Base-by-base conservation (phyloP, 1,140 invertebrate genomes). In the Babylonia areolata region DNA sequence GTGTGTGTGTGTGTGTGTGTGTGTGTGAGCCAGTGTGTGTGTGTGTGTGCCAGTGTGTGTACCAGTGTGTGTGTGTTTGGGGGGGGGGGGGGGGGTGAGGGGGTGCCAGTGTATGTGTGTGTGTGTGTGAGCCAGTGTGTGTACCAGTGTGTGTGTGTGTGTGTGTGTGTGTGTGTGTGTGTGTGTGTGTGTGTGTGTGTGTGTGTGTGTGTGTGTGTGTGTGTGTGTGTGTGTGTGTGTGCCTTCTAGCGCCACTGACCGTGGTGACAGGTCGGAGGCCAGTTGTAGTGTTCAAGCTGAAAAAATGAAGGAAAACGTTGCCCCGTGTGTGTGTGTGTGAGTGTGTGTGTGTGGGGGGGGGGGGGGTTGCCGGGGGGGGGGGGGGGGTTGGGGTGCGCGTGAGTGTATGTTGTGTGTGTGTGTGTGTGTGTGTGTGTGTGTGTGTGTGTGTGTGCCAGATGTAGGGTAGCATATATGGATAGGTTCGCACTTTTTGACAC, bases 151-250 rank as follows among this genome's bases (percentile, higher is more conserved):
- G n/a, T 20, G 73, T 39, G 73, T 39, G 73, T 39, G 73, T 77
- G 73, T 77, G 73, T 37, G 73, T 37, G 73, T 37, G 73, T 37
- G 73, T 37, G 73, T 35, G 37, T 77, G 73, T 77, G 73, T 77
- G 73, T 77, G 73, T 77, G 73, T 77, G 3, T 77, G 15, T 77
- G 1, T 77, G 31, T 77, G 73, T 77, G 31, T 77, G 73, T 77
- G 31, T 77, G 33, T 77, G 31, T 77, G 73, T 5, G 5, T 77
- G 31, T 35, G n/a, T 77, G 33, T 75, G 73, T 77, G 31, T 77
- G 3, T 77, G n/a, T 77, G 73, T 37, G 1, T 77, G 73, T 35
- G 1, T 37, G 73, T 35, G 31, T 77, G 73, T 77, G n/a, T 77
- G 73, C n/a, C n/a, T n/a, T n/a, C n/a, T n/a, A n/a, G n/a, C n/a